Conservation (phyloP, 92 coral and sea anemone species). For the Umimayanthus chanpuru region DNA sequence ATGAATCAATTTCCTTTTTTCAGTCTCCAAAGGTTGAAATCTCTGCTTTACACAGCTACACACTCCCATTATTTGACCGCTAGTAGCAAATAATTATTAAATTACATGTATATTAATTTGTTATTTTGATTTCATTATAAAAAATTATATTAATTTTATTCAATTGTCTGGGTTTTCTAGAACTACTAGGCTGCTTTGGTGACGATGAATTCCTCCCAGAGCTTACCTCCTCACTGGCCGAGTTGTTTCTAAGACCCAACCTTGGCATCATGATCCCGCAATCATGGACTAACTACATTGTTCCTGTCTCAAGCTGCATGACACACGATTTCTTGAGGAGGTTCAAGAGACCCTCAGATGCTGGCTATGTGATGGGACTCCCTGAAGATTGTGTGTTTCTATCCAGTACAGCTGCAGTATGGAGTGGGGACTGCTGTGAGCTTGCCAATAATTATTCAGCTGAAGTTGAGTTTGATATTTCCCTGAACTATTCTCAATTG, state of each 20-base stretch:
- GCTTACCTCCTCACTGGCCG: constrained; percentile 50
- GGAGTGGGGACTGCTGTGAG: constrained; percentile 50
- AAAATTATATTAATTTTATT: background rate
- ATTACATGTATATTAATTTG: background rate
- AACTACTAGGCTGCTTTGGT: constrained; percentile 65
- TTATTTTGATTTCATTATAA: background rate
- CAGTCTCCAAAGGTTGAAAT: too few species aligned
- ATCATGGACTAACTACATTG: constrained; percentile 54
- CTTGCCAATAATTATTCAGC: constrained; percentile 25
- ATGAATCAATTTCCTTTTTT: too few species aligned
- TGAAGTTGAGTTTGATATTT: constrained; percentile 30
- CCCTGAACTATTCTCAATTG: background rate
- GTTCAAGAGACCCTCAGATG: constrained; percentile 42
- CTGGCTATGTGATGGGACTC: constrained; percentile 63
- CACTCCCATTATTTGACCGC: too few species aligned
- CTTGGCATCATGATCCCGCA: constrained; percentile 56
- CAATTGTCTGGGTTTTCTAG: constrained; percentile 20
- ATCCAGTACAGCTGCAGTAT: constrained; percentile 27
- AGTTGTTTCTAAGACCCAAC: constrained; percentile 40
- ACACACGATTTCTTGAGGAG: constrained; percentile 42
- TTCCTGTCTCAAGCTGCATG: constrained; percentile 49
- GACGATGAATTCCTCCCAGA: constrained; percentile 69
- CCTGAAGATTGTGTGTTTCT: constrained; percentile 53
- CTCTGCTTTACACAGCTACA: too few species aligned
- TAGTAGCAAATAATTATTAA: background rate